Base-by-base conservation (phyloP, 2,888 invertebrate species). In the Drosophila mercatorum region DNA sequence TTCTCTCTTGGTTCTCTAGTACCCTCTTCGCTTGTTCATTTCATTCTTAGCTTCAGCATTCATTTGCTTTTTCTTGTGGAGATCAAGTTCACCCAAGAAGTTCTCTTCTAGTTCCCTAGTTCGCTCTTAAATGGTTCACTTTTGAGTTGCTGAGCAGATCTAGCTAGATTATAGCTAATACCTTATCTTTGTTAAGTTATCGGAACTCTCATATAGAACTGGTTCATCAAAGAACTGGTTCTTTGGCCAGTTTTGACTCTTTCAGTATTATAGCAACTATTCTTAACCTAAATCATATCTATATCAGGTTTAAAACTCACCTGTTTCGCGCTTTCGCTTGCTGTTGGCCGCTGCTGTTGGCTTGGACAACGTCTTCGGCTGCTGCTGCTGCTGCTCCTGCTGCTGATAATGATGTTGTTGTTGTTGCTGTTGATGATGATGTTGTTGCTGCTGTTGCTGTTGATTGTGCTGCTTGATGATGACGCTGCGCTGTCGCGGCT, bases 301-400 rank as follows among this genome's bases (percentile, higher is more conserved):
- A n/a, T 11, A 38, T 40, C 0, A 17, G 0, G 17, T 17, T 17
- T 17, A 14, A 17, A 40, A 49, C 88, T 75, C 73, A 89, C 89
- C 89, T 89, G 79, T 83, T 76, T 90, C 81, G 65, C 89, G 90
- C 72, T 90, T 89, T 68, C 89, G 80, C 69, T 88, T 90, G 78
- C 78, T 88, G 58, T 68, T 73, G 64, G 70, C 75, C 72, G 80
- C 72, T 75, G 75, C 73, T 68, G 64, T 66, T 51, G 74, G 58
- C 68, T 68, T 72, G 68, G 71, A 53, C 62, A 75, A 72, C 63
- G 72, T 22, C 52, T 65, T 71, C 47, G 77, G 78, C 46, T 74
- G 81, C 49, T 72, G 64, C 31, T 34, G n/a, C n/a, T n/a, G 80
- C 72, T 75, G 75, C 73, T 31, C 6, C 44, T 72, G 73, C 63